phyloP scores from a whole-genome alignment of 2,797 vertebrate genomes.

The Hippocampus kuda region DNA sequence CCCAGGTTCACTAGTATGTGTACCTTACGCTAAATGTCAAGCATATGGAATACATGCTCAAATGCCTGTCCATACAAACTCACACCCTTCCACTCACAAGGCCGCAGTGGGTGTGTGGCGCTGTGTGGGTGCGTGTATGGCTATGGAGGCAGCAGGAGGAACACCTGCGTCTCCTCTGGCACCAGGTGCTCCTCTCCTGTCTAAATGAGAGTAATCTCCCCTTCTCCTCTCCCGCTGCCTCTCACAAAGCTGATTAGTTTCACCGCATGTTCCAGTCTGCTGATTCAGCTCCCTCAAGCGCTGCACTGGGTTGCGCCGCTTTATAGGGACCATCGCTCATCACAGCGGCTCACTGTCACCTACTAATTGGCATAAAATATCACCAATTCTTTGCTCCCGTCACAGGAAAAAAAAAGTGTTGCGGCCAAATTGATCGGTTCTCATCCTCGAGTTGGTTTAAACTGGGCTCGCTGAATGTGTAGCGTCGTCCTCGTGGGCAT shows the following conservation, averaged over 20 bases:
- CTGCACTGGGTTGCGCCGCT: conserved; percentile 55
- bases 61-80: background rate
- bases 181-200: conserved; percentile 68
- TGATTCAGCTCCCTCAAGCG: conserved; percentile 66
- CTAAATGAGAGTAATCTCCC: conserved; percentile 63
- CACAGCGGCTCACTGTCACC: conserved; percentile 60
- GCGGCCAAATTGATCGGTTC: conserved; percentile 51
- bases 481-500: conserved; percentile 14
- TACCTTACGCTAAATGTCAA: too few species aligned
- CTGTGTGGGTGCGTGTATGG: conserved; percentile 30
- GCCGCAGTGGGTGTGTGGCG: conserved; percentile 7
- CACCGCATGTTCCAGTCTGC: conserved; percentile 64
- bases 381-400: conserved; percentile 58
- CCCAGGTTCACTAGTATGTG: too few species aligned
- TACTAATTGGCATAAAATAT: conserved; percentile 79
- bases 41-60: background rate
- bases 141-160: conserved; percentile 56
- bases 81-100: background rate
- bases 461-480: conserved; percentile 27
- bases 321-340: conserved; percentile 63
- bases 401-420: conserved; percentile 51
- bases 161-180: conserved; percentile 69
- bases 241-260: conserved; percentile 68
- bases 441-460: conserved; percentile 34
- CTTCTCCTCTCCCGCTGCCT: conserved; percentile 61